Evolutionary conservation across 2,797 vertebrate species (phyloP).

Genomic region (Mionectes olivaceus): DNA sequence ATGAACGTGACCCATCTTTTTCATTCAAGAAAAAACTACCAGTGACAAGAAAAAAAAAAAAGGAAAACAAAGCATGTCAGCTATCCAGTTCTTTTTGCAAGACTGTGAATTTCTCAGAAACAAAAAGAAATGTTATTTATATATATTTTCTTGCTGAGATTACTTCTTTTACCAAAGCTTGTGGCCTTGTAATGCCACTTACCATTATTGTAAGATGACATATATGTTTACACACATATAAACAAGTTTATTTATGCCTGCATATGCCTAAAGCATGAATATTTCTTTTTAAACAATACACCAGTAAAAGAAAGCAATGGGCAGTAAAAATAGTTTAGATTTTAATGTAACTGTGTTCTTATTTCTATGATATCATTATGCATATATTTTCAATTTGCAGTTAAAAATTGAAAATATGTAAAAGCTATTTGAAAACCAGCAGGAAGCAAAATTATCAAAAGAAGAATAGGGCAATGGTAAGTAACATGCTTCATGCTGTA

Average conservation of each 20-base stretch:
- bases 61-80: rapidly evolving
- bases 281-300: not conserved
- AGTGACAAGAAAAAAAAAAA: not conserved
- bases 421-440: constrained; percentile 35
- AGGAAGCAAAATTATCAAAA: constrained; percentile 15
- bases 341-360: not conserved
- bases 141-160: not conserved
- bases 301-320: not conserved
- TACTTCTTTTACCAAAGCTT: not conserved
- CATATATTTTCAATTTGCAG: constrained; percentile 29
- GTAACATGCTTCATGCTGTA: not conserved
- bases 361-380: constrained; percentile 1
- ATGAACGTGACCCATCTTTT: not conserved
- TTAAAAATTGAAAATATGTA: not conserved
- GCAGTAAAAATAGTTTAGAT: not conserved
- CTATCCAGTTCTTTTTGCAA: not conserved
- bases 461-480: not conserved
- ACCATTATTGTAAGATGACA: not conserved
- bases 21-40: not conserved
- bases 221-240: not conserved
- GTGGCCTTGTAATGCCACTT: not conserved
- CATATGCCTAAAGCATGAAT: not conserved
- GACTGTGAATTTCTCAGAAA: not conserved
- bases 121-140: not conserved
- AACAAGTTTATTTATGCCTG: not conserved